Conservation (phyloP, 2,888 invertebrate species). For the Thecocarcelia acutangulata region DNA sequence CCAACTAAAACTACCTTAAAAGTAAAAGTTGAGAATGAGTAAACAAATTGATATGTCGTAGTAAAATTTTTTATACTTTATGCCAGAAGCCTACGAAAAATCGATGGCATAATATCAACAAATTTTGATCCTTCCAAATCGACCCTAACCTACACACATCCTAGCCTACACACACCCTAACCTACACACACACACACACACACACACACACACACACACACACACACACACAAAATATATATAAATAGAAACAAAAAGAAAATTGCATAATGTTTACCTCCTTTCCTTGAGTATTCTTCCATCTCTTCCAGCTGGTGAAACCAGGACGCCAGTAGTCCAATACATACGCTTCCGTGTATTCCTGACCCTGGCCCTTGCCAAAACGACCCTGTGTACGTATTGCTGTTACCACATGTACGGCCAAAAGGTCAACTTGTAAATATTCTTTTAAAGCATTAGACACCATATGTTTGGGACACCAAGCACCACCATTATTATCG, state of each 20-base stretch:
- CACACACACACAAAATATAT: no score
- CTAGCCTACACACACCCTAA: no score
- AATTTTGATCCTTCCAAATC: no score
- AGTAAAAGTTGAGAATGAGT: no score
- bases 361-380: conserved; percentile 91
- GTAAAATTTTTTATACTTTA: no score
- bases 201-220: no score
- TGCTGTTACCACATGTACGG: conserved; percentile 86
- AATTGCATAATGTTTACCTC: conserved; percentile 83
- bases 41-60: no score
- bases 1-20: no score
- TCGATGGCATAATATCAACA: no score
- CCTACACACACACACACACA: no score
- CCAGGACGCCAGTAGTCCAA: conserved; percentile 89
- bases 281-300: conserved; percentile 87
- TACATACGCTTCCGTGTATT: conserved; percentile 90
- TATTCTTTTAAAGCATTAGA: conserved; percentile 88
- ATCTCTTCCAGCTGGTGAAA: conserved; percentile 87
- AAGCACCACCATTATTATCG: conserved; percentile 91
- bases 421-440: conserved; percentile 87
- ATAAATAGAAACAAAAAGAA: not conserved
- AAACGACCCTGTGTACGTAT: conserved; percentile 91
- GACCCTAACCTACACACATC: no score
- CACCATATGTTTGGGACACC: conserved; percentile 91
- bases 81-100: no score